Percentiles rank a stretch among this genome's conserved stretches.
These are phyloP conservation scores for Musca vetustissima DNA, from an alignment of 1,140 invertebrate genomes.

Conservation along the genomic window DNA sequence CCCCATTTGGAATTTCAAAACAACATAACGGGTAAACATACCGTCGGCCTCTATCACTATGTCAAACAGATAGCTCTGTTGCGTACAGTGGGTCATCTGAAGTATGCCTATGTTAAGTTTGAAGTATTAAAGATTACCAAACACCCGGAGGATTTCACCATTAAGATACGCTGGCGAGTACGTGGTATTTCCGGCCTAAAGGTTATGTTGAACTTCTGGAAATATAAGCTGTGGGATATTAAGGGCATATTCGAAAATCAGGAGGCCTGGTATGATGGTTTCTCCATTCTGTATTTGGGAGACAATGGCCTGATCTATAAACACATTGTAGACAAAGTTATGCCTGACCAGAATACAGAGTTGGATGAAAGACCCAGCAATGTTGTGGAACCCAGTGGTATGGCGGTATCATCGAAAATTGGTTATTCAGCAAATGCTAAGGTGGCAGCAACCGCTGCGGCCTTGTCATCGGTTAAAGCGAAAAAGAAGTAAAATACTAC, in stretches of 20 bases:
- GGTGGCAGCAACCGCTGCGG: slow-evolving; percentile 29
- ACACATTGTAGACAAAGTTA: slow-evolving; percentile 77
- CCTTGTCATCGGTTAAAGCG: too few species aligned
- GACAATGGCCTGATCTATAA: slow-evolving; percentile 76
- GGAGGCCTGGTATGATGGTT: slow-evolving; percentile 87
- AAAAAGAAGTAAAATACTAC: too few species aligned
- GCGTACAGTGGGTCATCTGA: slow-evolving; percentile 76
- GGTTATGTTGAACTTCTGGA: slow-evolving; percentile 75
- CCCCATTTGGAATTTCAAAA: slow-evolving; percentile 77
- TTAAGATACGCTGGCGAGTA: slow-evolving; percentile 87
- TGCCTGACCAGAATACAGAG: slow-evolving; percentile 50
- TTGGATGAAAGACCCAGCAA: slow-evolving; percentile 31
- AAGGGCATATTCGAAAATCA: slow-evolving; percentile 65
- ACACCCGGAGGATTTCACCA: slow-evolving; percentile 77
- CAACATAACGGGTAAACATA: slow-evolving; percentile 73
- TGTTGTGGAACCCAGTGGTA: slow-evolving; percentile 38
- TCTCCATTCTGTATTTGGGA: slow-evolving; percentile 85
- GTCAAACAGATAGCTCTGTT: slow-evolving; percentile 75
- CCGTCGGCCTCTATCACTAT: slow-evolving; percentile 73
- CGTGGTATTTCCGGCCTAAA: slow-evolving; percentile 75
- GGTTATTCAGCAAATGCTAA: slow-evolving; percentile 36
- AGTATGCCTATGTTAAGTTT: slow-evolving; percentile 83
- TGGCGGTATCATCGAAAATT: slow-evolving; percentile 32
- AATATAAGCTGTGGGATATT: slow-evolving; percentile 73
- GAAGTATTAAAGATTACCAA: slow-evolving; percentile 85